A percentile compares a stretch with the other conserved stretches of the same genome.
Conservation (phyloP, 2,113 vertebrate genomes). For the Xiphorhynchus elegans region DNA sequence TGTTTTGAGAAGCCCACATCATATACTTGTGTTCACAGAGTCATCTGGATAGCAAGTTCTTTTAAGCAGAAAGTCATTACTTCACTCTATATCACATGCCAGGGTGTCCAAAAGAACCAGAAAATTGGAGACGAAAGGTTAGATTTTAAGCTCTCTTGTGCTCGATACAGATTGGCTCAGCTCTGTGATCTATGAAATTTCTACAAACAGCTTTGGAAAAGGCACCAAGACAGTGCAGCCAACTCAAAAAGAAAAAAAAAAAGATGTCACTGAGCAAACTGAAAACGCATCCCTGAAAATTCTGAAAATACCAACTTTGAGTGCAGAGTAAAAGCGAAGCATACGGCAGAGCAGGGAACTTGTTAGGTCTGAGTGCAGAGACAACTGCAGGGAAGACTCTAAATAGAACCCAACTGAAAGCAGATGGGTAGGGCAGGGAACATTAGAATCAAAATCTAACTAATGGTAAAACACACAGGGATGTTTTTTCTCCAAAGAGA, state of each 20-base stretch:
- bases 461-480: constrained; percentile 27
- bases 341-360: constrained; percentile 57
- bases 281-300: constrained; percentile 23
- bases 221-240: not conserved
- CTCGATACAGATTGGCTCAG: not conserved
- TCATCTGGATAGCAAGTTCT: not conserved
- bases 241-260: not conserved
- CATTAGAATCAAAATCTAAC: constrained; percentile 18
- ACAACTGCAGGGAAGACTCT: constrained; percentile 50
- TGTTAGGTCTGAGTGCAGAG: constrained; percentile 41
- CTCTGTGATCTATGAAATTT: not conserved
- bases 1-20: not conserved
- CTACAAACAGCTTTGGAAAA: not conserved
- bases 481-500: constrained; percentile 8
- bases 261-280: not conserved
- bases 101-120: not conserved
- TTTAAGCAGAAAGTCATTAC: not conserved
- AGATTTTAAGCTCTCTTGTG: not conserved
- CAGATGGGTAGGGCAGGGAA: constrained; percentile 46
- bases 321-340: constrained; percentile 31
- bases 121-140: not conserved
- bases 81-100: not conserved
- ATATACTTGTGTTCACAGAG: not conserved
- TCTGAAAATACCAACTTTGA: constrained; percentile 38
- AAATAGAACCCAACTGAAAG: constrained; percentile 61